phyloP scores from a whole-genome alignment of 1,140 invertebrate species.

The Leptinotarsa undecemlineata region DNA sequence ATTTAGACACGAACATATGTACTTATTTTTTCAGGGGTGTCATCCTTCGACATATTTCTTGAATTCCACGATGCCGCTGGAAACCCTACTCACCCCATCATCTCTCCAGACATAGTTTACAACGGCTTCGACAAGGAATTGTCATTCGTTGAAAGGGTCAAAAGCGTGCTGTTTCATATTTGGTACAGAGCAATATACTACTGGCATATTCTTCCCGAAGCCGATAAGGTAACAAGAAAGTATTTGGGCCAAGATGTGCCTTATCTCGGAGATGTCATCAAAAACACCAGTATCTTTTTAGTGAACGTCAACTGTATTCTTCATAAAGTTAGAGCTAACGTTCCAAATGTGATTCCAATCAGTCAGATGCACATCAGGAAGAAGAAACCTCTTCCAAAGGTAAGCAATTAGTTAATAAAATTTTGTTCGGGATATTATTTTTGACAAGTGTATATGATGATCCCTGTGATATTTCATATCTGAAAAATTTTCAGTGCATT shows the following conservation, averaged over 20 bases:
- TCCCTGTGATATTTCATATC: no score
- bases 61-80: conserved; percentile 38
- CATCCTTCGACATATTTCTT: conserved; percentile 50
- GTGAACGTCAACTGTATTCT: conserved; percentile 57
- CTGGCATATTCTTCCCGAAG: conserved; percentile 28
- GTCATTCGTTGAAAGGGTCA: conserved; percentile 52
- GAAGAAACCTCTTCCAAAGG: conserved; percentile 51
- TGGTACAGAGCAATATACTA: conserved; percentile 40
- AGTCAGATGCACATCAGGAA: conserved; percentile 58
- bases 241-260: conserved; percentile 55
- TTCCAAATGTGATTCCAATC: conserved; percentile 57
- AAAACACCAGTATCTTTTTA: conserved; percentile 60
- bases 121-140: not conserved
- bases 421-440: no score
- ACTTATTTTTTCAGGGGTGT: conserved; percentile 36
- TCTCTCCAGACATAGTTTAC: conserved; percentile 6
- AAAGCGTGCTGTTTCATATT: conserved; percentile 32
- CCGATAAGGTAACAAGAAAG: conserved; percentile 48
- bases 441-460: no score
- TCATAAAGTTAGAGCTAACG: conserved; percentile 54
- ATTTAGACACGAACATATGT: no score
- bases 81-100: conserved; percentile 12
- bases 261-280: conserved; percentile 54
- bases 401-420: conserved; percentile 29
- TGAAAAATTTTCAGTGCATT: no score